Conservation (phyloP, 2,888 invertebrate genomes). For the Coelopa pilipes region DNA sequence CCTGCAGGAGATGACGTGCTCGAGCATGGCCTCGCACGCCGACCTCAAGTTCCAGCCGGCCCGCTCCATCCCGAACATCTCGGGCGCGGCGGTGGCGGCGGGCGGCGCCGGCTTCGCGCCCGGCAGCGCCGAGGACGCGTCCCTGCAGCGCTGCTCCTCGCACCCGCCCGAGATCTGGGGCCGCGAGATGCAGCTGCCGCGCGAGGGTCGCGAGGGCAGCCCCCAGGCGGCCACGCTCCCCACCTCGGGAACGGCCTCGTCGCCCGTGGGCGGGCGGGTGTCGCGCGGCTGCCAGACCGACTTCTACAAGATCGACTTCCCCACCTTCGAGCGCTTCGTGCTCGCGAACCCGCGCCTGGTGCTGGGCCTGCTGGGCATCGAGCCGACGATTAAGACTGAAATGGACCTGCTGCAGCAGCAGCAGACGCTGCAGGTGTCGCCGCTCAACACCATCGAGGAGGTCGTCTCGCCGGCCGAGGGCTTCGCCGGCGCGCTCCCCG, state of each 20-base stretch:
- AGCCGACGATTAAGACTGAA: slow-evolving; percentile 69
- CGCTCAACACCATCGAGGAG: slow-evolving; percentile 63
- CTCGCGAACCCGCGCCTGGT: slow-evolving; percentile 79
- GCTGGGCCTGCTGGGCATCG: slow-evolving; percentile 78
- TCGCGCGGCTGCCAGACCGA: slow-evolving; percentile 63
- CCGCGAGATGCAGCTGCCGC: slow-evolving; percentile 70
- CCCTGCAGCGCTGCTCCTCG: slow-evolving; percentile 81
- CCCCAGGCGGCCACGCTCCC: slow-evolving; percentile 46
- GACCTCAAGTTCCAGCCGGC: slow-evolving; percentile 74
- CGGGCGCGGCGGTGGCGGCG: slow-evolving; percentile 63
- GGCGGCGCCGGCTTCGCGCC: slow-evolving; percentile 53
- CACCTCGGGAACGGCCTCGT: too few species aligned
- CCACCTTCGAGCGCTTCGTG: slow-evolving; percentile 68
- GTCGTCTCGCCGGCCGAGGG: slow-evolving; percentile 59
- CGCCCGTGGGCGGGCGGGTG: slow-evolving; percentile 36
- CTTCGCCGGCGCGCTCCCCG: slow-evolving; percentile 45
- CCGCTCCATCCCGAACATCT: slow-evolving; percentile 85
- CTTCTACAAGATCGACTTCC: slow-evolving; percentile 62
- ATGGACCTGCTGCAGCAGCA: slow-evolving; percentile 62
- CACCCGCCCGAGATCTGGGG: slow-evolving; percentile 88
- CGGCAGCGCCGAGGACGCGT: slow-evolving; percentile 45
- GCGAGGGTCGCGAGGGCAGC: slow-evolving; percentile 2
- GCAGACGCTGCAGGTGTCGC: slow-evolving; percentile 61
- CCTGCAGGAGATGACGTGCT: slow-evolving; percentile 80
- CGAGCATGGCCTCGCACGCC: slow-evolving; percentile 67